Percentiles rank a stretch among this genome's conserved stretches.
Evolutionary conservation across 2,888 invertebrate species (phyloP).

Genomic region (Tetragnatha montana): DNA sequence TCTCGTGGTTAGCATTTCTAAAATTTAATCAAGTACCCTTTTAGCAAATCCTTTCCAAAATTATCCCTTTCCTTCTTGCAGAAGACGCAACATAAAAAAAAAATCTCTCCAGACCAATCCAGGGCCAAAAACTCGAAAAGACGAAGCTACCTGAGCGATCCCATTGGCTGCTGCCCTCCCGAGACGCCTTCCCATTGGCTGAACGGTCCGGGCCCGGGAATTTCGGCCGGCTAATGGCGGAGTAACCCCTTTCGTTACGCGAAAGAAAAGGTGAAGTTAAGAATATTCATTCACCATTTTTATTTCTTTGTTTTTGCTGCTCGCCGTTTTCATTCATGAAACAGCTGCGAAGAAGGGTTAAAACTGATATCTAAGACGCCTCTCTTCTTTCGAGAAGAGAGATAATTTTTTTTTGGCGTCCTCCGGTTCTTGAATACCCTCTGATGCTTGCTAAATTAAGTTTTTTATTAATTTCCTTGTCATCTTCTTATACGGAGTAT

Average conservation of each 20-base stretch:
- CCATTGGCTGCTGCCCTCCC: conserved; percentile 39
- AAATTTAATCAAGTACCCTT: background rate
- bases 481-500: background rate
- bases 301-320: conserved; percentile 11
- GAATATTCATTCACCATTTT: conserved; percentile 64
- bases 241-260: conserved; percentile 41
- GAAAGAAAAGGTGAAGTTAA: conserved; percentile 59
- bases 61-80: conserved; percentile 15
- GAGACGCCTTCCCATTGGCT: conserved; percentile 38
- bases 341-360: conserved; percentile 57
- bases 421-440: background rate
- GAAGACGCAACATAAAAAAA: conserved; percentile 29
- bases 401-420: conserved; percentile 14
- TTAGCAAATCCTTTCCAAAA: background rate
- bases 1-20: background rate
- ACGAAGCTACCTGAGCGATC: background rate
- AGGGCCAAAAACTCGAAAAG: conserved; percentile 36
- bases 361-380: conserved; percentile 58
- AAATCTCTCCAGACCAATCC: conserved; percentile 34
- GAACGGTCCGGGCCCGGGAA: conserved; percentile 23
- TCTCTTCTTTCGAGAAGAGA: conserved; percentile 11
- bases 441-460: background rate
- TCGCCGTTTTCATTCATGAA: conserved; percentile 57
- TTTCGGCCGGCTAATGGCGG: conserved; percentile 29
- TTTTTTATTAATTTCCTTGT: conserved; percentile 19